Conservation (phyloP, 2,888 invertebrate species). For the Ophonus ardosiacus region DNA sequence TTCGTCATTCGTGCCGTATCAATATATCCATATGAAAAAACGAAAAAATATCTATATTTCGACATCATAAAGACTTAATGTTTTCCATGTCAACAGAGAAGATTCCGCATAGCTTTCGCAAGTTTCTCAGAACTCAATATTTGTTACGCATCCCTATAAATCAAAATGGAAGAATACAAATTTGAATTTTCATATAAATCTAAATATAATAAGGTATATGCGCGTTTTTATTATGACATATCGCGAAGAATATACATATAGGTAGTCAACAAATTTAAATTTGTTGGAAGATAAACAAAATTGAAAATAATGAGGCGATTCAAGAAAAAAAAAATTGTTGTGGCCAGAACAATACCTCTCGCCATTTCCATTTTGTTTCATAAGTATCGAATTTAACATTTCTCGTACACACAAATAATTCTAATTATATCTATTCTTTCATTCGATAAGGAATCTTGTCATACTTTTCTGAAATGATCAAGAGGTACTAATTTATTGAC, state of each 20-base stretch:
- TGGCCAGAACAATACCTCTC: too few species aligned
- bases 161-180: constrained; percentile 32
- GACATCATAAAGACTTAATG: constrained; percentile 28
- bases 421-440: too few species aligned
- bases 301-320: neutral
- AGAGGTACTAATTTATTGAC: too few species aligned
- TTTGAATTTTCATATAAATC: constrained; percentile 29
- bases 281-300: neutral
- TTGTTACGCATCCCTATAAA: constrained; percentile 24
- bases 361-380: too few species aligned
- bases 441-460: too few species aligned
- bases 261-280: neutral
- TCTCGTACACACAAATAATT: too few species aligned
- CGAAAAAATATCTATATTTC: neutral
- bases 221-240: neutral
- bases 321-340: too few species aligned
- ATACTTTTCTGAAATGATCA: too few species aligned
- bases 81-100: constrained; percentile 19
- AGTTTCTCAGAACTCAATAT: constrained; percentile 23
- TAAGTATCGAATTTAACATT: too few species aligned
- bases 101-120: constrained; percentile 9
- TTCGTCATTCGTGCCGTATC: neutral
- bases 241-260: neutral
- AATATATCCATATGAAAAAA: constrained; percentile 3
- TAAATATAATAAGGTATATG: constrained; percentile 13